Evolutionary conservation across 2,888 invertebrate genomes (phyloP).

Genomic region (Drosophila prostipennis): DNA sequence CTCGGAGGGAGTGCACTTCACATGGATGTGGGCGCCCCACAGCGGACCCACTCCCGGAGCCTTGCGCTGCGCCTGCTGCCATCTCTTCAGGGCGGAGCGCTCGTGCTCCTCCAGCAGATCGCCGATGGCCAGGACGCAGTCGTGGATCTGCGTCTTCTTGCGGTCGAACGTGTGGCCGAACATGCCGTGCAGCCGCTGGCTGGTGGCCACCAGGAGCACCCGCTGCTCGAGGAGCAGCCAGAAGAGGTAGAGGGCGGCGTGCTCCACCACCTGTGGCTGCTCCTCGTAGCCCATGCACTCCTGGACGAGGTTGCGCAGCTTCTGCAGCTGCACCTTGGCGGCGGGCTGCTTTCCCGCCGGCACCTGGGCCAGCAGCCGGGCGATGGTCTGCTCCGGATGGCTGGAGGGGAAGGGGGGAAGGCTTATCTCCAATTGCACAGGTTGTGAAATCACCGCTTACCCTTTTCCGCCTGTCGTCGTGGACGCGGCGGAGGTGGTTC

Average conservation of each 20-base stretch:
- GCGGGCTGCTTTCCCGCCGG: slow-evolving; percentile 58
- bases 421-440: slow-evolving; percentile 45
- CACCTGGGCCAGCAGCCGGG: slow-evolving; percentile 63
- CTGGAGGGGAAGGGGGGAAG: slow-evolving; percentile 24
- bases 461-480: slow-evolving; percentile 56
- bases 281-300: slow-evolving; percentile 86
- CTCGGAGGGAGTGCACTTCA: slow-evolving; percentile 46
- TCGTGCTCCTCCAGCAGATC: slow-evolving; percentile 85
- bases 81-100: slow-evolving; percentile 85
- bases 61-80: slow-evolving; percentile 65
- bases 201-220: slow-evolving; percentile 86
- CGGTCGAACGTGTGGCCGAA: slow-evolving; percentile 87
- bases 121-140: slow-evolving; percentile 85
- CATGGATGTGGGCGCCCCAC: slow-evolving; percentile 75
- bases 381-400: slow-evolving; percentile 65
- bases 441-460: slow-evolving; percentile 62
- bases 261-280: slow-evolving; percentile 86
- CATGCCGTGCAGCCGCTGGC: slow-evolving; percentile 86
- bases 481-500: slow-evolving; percentile 16
- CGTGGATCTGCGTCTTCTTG: slow-evolving; percentile 86
- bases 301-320: slow-evolving; percentile 82
- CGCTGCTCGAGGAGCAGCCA: slow-evolving; percentile 87
- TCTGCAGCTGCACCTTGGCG: slow-evolving; percentile 77
- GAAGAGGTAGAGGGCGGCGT: slow-evolving; percentile 87
- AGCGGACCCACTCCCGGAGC: slow-evolving; percentile 25